Percentiles rank a stretch among this genome's conserved stretches.
Conservation (phyloP, 2,888 invertebrate species). For the Hermaeophaga mercurialis region DNA sequence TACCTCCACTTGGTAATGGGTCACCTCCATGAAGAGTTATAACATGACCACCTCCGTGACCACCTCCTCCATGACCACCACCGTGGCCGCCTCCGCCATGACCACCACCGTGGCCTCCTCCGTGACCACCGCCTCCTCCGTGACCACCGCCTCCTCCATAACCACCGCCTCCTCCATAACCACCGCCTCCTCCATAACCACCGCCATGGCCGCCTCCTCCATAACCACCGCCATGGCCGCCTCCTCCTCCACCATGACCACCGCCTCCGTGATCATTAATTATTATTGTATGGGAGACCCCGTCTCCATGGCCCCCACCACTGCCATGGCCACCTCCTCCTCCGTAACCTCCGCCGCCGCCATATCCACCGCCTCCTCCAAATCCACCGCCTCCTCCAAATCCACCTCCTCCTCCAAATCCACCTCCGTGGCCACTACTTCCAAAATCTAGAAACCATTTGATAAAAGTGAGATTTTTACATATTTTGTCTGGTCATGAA, state of each 20-base stretch:
- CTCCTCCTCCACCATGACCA: slow-evolving; percentile 12
- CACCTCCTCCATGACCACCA: slow-evolving; percentile 12
- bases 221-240: slow-evolving; percentile 12
- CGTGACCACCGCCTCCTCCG: slow-evolving; percentile 18
- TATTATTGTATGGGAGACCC: slow-evolving; percentile 3
- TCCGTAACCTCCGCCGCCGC: neutral
- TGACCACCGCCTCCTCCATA: slow-evolving; percentile 20
- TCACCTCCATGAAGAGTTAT: slow-evolving; percentile 18
- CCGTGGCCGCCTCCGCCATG: slow-evolving; percentile 13
- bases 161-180: slow-evolving; percentile 16
- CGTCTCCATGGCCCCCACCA: slow-evolving; percentile 4
- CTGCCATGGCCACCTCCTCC: neutral
- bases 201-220: slow-evolving; percentile 26
- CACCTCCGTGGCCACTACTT: neutral
- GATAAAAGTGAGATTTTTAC: too few species aligned
- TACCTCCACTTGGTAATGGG: slow-evolving; percentile 12
- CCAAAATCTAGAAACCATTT: neutral
- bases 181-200: slow-evolving; percentile 15
- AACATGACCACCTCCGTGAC: slow-evolving; percentile 9
- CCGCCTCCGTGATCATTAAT: slow-evolving; percentile 10
- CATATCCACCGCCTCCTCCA: slow-evolving; percentile 14
- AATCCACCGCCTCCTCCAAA: neutral
- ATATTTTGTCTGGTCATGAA: too few species aligned
- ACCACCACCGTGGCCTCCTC: slow-evolving; percentile 6
- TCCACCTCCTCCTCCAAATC: slow-evolving; percentile 17